phyloP scores from a whole-genome alignment of 2,113 vertebrate species.

The Hemiprocne comata region DNA sequence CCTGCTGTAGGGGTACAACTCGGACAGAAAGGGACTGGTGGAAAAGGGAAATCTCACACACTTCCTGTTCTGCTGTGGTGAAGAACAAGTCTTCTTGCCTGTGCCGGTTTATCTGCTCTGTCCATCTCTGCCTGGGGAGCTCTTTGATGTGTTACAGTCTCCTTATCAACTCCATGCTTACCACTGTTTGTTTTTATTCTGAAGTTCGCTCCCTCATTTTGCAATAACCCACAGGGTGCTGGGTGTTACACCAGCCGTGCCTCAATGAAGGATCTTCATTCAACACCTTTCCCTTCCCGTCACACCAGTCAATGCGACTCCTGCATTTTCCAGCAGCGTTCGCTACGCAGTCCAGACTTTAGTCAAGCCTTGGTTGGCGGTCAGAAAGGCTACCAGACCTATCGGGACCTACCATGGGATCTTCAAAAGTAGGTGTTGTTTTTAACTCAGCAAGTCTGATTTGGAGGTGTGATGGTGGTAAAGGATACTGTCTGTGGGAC shows the following conservation, averaged over 20 bases:
- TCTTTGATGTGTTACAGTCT: conserved; percentile 39
- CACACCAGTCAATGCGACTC: conserved; percentile 30
- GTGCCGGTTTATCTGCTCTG: conserved; percentile 37
- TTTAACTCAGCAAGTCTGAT: background rate
- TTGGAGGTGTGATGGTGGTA: background rate
- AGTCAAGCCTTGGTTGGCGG: conserved; percentile 22
- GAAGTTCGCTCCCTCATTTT: conserved; percentile 50
- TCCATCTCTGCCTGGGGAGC: conserved; percentile 54
- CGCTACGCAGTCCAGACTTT: conserved; percentile 25
- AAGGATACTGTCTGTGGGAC: background rate
- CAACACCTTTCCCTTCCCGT: conserved; percentile 49
- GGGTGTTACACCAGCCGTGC: conserved; percentile 42
- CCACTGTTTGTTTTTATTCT: conserved; percentile 62
- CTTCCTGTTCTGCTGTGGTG: conserved; percentile 42
- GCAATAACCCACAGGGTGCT: conserved; percentile 59
- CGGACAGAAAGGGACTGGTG: conserved; percentile 48
- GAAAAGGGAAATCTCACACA: conserved; percentile 16
- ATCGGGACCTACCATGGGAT: conserved; percentile 55
- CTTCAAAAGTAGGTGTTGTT: conserved; percentile 63
- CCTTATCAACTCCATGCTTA: conserved; percentile 63
- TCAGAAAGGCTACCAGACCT: conserved; percentile 59
- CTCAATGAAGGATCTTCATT: conserved; percentile 70
- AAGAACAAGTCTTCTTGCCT: conserved; percentile 36
- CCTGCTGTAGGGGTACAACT: background rate
- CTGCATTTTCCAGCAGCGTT: conserved; percentile 52